phyloP scores from a whole-genome alignment of 2,113 vertebrate genomes.

The Tamias sibiricus region DNA sequence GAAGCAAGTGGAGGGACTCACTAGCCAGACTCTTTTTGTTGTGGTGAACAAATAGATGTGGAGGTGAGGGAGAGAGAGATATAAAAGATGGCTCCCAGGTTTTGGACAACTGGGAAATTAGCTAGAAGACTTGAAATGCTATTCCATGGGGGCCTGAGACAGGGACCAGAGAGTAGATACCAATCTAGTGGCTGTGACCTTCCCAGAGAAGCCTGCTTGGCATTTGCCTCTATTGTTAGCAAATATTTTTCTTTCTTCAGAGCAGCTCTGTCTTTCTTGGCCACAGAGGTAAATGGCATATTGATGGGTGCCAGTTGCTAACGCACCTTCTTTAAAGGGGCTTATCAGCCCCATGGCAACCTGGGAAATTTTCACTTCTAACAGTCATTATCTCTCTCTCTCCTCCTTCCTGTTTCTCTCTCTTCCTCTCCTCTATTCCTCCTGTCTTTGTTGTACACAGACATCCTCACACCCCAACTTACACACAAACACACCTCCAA shows the following conservation, averaged over 20 bases:
- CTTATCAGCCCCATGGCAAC: not conserved
- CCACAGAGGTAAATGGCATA: not conserved
- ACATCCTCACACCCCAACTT: not conserved
- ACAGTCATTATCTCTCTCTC: not conserved
- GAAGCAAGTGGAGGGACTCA: not conserved
- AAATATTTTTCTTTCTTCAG: conserved; percentile 8
- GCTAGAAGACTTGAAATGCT: not conserved
- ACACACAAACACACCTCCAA: not conserved
- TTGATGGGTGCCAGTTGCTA: not conserved
- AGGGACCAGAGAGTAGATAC: not conserved
- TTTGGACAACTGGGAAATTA: not conserved
- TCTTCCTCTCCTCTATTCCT: not conserved
- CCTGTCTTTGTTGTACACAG: not conserved
- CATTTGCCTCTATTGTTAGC: not conserved
- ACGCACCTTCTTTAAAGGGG: not conserved
- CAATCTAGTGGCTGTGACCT: not conserved
- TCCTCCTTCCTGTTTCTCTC: not conserved
- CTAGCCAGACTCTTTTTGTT: not conserved
- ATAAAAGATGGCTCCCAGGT: not conserved
- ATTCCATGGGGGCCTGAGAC: not conserved
- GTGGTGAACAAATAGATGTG: not conserved
- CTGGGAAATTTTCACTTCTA: not conserved
- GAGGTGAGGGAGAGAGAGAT: not conserved
- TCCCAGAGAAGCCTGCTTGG: not conserved
- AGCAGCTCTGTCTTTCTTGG: not conserved